These are phyloP conservation scores for Heliconius melpomene DNA, from an alignment of 1,140 invertebrate species.

Conservation along the genomic window DNA sequence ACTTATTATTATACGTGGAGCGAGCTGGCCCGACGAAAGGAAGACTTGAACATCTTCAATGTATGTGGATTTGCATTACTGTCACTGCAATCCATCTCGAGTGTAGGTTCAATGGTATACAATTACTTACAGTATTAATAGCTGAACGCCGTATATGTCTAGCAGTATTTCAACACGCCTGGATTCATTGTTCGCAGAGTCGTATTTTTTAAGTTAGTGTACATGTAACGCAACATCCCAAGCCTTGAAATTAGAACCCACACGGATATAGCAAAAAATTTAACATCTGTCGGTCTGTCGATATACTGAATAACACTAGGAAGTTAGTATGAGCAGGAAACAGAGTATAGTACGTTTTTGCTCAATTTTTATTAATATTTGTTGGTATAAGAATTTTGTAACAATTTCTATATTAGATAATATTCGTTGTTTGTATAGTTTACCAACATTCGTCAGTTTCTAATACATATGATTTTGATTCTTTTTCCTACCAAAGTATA, in stretches of 20 bases:
- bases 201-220: neutral
- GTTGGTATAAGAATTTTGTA: neutral
- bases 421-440: no score
- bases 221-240: conserved; percentile 17
- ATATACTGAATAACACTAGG: conserved; percentile 3
- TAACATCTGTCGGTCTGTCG: conserved; percentile 19
- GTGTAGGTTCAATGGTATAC: conserved; percentile 54
- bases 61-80: conserved; percentile 62
- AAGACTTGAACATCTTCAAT: conserved; percentile 55
- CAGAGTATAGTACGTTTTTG: neutral
- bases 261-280: conserved; percentile 27
- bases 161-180: conserved; percentile 31
- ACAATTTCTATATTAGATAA: neutral
- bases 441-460: no score
- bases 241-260: conserved; percentile 34
- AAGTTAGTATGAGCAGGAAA: conserved; percentile 10
- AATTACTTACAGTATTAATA: conserved; percentile 58
- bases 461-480: no score
- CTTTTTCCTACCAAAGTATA: no score
- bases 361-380: neutral
- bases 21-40: conserved; percentile 42
- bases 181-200: conserved; percentile 16
- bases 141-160: conserved; percentile 32
- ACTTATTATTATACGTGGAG: conserved; percentile 53
- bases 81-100: conserved; percentile 58